These are phyloP conservation scores for Hafferia zeledoni DNA, from an alignment of 2,797 vertebrate genomes.

Conservation along the genomic window DNA sequence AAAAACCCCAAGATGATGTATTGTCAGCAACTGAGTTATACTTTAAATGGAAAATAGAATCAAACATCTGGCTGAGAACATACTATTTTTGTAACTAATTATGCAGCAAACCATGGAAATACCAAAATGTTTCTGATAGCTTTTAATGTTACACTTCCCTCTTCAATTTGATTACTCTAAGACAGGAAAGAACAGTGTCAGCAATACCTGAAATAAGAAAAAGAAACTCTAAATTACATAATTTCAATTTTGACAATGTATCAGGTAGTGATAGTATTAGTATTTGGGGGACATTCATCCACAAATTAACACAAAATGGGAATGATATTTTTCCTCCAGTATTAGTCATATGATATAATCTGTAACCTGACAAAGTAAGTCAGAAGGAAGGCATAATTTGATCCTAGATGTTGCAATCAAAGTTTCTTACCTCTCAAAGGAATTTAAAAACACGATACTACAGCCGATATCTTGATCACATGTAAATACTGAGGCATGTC, in stretches of 20 bases:
- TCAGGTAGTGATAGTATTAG: background rate
- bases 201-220: background rate
- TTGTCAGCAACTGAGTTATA: background rate
- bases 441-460: conserved; percentile 6
- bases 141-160: background rate
- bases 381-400: background rate
- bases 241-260: background rate
- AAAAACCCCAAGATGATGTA: background rate
- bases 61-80: background rate
- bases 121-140: background rate
- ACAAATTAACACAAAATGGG: background rate
- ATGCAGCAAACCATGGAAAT: background rate
- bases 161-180: background rate
- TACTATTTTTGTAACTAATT: background rate
- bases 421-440: background rate
- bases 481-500: background rate
- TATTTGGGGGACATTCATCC: background rate
- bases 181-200: background rate
- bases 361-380: background rate
- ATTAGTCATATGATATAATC: background rate
- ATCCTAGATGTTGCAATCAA: background rate
- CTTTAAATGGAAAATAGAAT: background rate
- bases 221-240: background rate
- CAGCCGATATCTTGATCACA: background rate
- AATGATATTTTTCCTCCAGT: background rate